These are phyloP conservation scores for Cuniculus paca DNA, from an alignment of 2,797 vertebrate genomes.

Conservation along the genomic window DNA sequence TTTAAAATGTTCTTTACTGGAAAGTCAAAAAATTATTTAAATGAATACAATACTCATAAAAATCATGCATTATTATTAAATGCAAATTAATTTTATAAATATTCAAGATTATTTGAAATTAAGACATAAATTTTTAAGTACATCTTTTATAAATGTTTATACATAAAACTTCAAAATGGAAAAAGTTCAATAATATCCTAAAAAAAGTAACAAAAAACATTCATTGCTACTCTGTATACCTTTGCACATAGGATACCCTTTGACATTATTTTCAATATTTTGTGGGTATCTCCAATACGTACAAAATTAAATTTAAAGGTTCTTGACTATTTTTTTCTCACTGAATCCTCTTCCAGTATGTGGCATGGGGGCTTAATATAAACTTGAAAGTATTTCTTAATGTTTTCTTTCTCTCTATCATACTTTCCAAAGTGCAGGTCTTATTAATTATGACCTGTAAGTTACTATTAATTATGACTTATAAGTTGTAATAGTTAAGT, in stretches of 20 bases:
- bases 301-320: not conserved
- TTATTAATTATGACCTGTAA: not conserved
- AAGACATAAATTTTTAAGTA: not conserved
- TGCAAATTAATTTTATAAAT: not conserved
- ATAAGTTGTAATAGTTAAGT: not conserved
- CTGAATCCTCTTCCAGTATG: not conserved
- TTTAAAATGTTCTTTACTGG: not conserved
- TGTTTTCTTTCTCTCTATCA: not conserved
- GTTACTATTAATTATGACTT: not conserved
- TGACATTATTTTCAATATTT: not conserved
- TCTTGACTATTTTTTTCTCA: not conserved
- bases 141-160: not conserved
- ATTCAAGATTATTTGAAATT: not conserved
- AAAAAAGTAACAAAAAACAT: not conserved
- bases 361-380: not conserved
- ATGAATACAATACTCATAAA: not conserved
- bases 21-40: not conserved
- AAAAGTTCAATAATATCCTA: not conserved
- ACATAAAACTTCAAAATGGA: not conserved
- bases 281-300: not conserved
- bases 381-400: not conserved
- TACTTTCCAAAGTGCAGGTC: not conserved
- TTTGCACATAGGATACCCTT: not conserved
- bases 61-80: not conserved
- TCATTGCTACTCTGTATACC: not conserved